These are phyloP conservation scores for Vanessa atalanta DNA, from an alignment of 1,140 invertebrate species.

Conservation along the genomic window DNA sequence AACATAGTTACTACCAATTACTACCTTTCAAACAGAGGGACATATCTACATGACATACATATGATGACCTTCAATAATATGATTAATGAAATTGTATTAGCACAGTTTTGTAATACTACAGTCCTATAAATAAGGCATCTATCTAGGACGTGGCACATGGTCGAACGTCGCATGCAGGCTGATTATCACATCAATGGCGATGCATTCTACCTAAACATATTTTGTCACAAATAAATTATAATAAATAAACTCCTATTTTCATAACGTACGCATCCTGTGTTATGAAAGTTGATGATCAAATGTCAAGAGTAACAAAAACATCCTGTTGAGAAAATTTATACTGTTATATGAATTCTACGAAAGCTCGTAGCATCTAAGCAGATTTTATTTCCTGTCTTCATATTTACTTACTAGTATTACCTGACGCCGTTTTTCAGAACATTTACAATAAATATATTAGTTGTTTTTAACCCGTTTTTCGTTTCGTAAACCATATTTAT, in stretches of 20 bases:
- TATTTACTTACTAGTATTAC: no score
- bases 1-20: background rate
- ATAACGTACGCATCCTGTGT: constrained; percentile 17
- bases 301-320: constrained; percentile 11
- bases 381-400: no score
- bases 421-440: no score
- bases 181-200: constrained; percentile 23
- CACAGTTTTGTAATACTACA: constrained; percentile 25
- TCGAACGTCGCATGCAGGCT: constrained; percentile 25
- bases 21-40: background rate
- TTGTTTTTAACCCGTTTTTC: no score
- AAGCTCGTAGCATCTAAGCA: no score
- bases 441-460: no score
- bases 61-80: constrained; percentile 2
- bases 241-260: constrained; percentile 4
- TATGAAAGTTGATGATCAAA: constrained; percentile 12
- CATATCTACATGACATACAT: background rate
- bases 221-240: constrained; percentile 13
- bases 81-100: constrained; percentile 11
- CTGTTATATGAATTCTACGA: background rate
- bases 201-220: constrained; percentile 21
- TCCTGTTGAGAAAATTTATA: background rate
- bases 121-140: constrained; percentile 13
- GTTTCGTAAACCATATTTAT: no score
- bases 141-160: constrained; percentile 24